These are phyloP conservation scores for Drosophila cracens DNA, from an alignment of 2,888 invertebrate species.

Conservation along the genomic window DNA sequence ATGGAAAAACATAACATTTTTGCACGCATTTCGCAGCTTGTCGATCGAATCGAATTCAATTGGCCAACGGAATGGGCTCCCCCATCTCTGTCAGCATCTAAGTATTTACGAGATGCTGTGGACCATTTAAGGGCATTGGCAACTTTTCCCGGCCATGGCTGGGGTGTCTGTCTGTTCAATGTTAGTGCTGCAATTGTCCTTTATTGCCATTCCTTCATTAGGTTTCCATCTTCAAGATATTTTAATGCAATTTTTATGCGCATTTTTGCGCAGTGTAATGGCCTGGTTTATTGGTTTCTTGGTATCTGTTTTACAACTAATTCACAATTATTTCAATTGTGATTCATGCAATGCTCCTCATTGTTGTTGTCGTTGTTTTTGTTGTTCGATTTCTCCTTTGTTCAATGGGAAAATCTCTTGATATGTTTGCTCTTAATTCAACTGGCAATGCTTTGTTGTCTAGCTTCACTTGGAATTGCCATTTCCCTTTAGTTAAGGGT, in stretches of 20 bases:
- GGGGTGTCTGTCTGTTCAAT: constrained; percentile 17
- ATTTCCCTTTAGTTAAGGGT: not conserved
- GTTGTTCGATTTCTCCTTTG: constrained; percentile 32
- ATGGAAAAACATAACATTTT: constrained; percentile 41
- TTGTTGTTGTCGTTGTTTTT: constrained; percentile 27
- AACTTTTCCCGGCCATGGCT: constrained; percentile 34
- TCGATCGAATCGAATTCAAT: constrained; percentile 50
- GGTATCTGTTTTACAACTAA: constrained; percentile 23
- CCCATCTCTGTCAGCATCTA: constrained; percentile 41
- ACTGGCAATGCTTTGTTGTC: constrained; percentile 10
- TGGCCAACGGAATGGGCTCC: constrained; percentile 39
- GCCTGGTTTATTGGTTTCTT: constrained; percentile 20
- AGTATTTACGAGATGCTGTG: constrained; percentile 8
- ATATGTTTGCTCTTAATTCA: not conserved
- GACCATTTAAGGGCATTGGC: constrained; percentile 68
- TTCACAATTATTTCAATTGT: constrained; percentile 67
- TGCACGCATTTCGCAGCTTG: constrained; percentile 67
- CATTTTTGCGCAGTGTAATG: constrained; percentile 65
- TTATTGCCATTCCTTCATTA: constrained; percentile 73
- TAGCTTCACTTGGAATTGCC: not conserved
- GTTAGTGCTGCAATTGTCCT: constrained; percentile 61
- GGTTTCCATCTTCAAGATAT: constrained; percentile 51
- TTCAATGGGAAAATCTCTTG: constrained; percentile 1
- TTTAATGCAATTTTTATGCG: constrained; percentile 75
- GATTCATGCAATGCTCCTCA: constrained; percentile 65